These are phyloP conservation scores for Oryctolagus cuniculus DNA, from an alignment of 2,113 vertebrate genomes.

Conservation along the genomic window mOryCun1.1 NC_091432.1:103447001-103447500, in stretches of 20 bases:
- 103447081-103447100: too few species aligned
- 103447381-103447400: neutral
- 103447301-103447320: neutral
- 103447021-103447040: too few species aligned
- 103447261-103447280: neutral
- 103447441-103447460: neutral
- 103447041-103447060: too few species aligned
- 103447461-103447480: slow-evolving; percentile 15
- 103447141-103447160: neutral
- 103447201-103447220: neutral
- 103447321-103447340: neutral
- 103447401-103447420: neutral
- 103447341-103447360: neutral
- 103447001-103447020: too few species aligned
- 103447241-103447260: neutral
- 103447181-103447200: neutral
- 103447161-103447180: neutral
- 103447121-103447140: neutral
- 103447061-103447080: too few species aligned
- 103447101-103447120: too few species aligned
- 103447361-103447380: neutral
- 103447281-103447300: neutral
- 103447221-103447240: slow-evolving; percentile 8
- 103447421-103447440: neutral
- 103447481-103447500: neutral